Percentiles rank a stretch among this genome's conserved stretches.
Evolutionary conservation across 1,140 invertebrate genomes (phyloP).

Genomic region (Diabrotica undecimpunctata): DNA sequence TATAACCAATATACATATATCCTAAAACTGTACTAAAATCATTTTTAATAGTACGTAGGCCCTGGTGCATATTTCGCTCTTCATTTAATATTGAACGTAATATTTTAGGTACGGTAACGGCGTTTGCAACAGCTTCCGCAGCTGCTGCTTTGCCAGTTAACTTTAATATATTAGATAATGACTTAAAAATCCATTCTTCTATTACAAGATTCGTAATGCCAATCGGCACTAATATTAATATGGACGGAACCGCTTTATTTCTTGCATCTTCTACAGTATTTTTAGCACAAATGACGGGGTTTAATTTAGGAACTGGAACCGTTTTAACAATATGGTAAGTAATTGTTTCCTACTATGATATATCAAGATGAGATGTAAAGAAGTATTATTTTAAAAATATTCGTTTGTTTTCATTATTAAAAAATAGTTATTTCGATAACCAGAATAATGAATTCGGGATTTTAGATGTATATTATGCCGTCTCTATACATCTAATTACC

Average conservation of each 20-base stretch:
- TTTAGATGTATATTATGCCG: too few species aligned
- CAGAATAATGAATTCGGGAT: too few species aligned
- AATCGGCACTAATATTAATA: slow-evolving; percentile 89
- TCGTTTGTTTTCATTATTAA: too few species aligned
- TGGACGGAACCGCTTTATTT: slow-evolving; percentile 92
- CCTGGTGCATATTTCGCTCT: too few species aligned
- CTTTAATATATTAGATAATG: slow-evolving; percentile 90
- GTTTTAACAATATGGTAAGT: background rate
- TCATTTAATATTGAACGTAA: background rate
- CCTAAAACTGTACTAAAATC: too few species aligned
- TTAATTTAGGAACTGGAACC: slow-evolving; percentile 70
- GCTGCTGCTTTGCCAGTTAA: slow-evolving; percentile 93
- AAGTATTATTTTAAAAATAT: too few species aligned
- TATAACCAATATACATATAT: too few species aligned
- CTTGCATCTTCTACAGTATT: slow-evolving; percentile 85
- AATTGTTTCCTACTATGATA: background rate
- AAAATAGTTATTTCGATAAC: too few species aligned
- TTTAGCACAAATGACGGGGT: slow-evolving; percentile 87
- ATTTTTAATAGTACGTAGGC: too few species aligned
- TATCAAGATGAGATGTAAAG: too few species aligned
- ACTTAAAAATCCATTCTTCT: slow-evolving; percentile 80
- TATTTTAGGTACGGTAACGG: slow-evolving; percentile 69
- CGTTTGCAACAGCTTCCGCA: slow-evolving; percentile 91
- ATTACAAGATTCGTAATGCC: slow-evolving; percentile 89
- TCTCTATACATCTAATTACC: too few species aligned